Base-by-base conservation (phyloP, 2,888 invertebrate species). In the Bimastos eiseni region DNA sequence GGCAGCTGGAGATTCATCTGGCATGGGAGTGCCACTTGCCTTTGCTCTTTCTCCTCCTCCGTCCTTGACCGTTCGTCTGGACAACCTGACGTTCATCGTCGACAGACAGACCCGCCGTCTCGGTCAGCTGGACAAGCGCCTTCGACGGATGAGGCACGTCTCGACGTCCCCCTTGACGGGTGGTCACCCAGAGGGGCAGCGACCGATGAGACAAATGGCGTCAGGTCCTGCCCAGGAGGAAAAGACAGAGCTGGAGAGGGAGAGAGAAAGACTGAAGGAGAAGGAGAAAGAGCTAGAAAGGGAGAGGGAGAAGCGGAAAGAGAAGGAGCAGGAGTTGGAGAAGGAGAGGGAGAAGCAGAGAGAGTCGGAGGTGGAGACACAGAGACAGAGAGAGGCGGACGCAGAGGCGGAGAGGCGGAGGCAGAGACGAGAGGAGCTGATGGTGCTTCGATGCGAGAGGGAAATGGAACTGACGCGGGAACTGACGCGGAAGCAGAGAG, bases 401-500 rank as follows among this genome's bases (percentile, higher is more conserved):
- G 34, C 6, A 0, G 86, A 37, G 37, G 8, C n/a, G 24, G 86
- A 37, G 37, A 37, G 86, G 36, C 36, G 36, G 86, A 86, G 86
- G 17, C 36, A 36, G 86, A 86, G 86, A 17, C 30, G 70, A 11
- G 86, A 86, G 24, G 37, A 86, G 37, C 36, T 86, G 86, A 34
- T 86, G 86, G 24, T 86, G 36, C 17, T 34, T 34, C 34, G 86
- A 36, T 86, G 86, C 37, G 86, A 86, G 86, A 86, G 86, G 86
- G 86, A 86, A 19, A 86, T 86, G 86, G 86, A 34, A 24, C 30
- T 86, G 19, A 86, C 86, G 86, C 34, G 86, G 17, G 86, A 86
- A 21, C 86, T 36, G 86, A 86, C 86, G 89, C 33, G 84, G 17
- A 91, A 91, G 88, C 91, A 91, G 90, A 84, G 49, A 49, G 90